Evolutionary conservation across 2,888 invertebrate species (phyloP), one percentile per base, ranked within the genome.

Genomic region (Eugnorisma glareosa): DNA sequence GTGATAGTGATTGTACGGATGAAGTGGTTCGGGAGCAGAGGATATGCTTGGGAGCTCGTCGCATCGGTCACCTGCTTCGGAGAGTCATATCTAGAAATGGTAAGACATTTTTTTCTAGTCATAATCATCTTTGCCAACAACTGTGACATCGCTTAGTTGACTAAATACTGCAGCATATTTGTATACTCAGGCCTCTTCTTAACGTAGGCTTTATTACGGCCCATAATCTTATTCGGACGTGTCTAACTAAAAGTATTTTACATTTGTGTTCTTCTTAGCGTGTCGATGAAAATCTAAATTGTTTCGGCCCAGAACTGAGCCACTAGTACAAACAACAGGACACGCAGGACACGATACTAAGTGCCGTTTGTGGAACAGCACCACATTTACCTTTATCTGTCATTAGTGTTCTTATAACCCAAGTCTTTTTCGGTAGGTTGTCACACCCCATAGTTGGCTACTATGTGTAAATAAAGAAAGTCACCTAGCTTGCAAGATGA

Each of bases 31-130:
- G 94, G 28, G 95, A 95, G 85, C 95, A 96, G 90, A 93, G 94
- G 86, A 95, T 94, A 86, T 96, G 96, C 79, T 90, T 96, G 93
- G 96, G 96, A n/a, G 96, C 96, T 18, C 90, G 96, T 1, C 93
- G 96, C 48, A 92, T 96, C 82, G 96, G 96, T 5, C 96, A 96
- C 81, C 81, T 96, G 91, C 91, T 96, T 72, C 91, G 96, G 77
- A 91, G 96, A 82, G 96, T 96, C 78, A 94, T 96, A 86, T 96
- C 96, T 88, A 93, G 96, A 93, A 96, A 96, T 89, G 96, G 96
- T 96, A 89, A 96, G 96, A 74, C 8, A 1, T n/a, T n/a, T 21
- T 73, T 43, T 15, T 61, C 45, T n/a, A 8, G n/a, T 40, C n/a
- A 40, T 40, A 15, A 28, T 11, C 15, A n/a, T 45, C 2, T 1